Evolutionary conservation across 2,113 vertebrate species (phyloP).

Genomic region (Sakesphorus luctuosus): DNA sequence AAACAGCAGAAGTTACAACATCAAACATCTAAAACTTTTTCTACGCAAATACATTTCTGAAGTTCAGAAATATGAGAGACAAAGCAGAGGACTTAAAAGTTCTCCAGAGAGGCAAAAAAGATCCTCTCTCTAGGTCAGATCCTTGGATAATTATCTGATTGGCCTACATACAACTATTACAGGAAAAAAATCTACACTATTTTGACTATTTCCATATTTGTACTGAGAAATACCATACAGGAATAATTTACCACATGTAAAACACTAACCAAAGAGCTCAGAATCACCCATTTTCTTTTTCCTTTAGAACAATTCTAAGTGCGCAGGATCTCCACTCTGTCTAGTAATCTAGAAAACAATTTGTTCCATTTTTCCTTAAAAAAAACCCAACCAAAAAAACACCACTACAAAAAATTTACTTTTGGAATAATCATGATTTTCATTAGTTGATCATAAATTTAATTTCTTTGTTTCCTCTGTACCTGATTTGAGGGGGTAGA

Average conservation of each 20-base stretch:
- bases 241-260: background rate
- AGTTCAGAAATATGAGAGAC: background rate
- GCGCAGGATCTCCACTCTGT: background rate
- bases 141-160: background rate
- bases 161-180: background rate
- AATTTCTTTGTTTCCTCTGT: background rate
- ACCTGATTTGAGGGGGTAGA: background rate
- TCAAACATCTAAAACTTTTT: background rate
- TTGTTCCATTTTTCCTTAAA: background rate
- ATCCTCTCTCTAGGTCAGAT: background rate
- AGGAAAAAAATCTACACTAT: background rate
- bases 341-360: background rate
- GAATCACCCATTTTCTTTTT: background rate
- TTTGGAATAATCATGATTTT: background rate
- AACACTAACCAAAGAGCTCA: background rate
- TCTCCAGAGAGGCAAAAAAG: background rate
- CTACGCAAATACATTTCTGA: background rate
- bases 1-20: background rate
- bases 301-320: background rate
- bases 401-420: background rate
- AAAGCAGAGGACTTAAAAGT: background rate
- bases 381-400: background rate
- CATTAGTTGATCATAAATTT: background rate
- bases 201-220: background rate
- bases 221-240: background rate